Base-by-base conservation (phyloP, 2,888 invertebrate species). In the Tiliacea citrago region DNA sequence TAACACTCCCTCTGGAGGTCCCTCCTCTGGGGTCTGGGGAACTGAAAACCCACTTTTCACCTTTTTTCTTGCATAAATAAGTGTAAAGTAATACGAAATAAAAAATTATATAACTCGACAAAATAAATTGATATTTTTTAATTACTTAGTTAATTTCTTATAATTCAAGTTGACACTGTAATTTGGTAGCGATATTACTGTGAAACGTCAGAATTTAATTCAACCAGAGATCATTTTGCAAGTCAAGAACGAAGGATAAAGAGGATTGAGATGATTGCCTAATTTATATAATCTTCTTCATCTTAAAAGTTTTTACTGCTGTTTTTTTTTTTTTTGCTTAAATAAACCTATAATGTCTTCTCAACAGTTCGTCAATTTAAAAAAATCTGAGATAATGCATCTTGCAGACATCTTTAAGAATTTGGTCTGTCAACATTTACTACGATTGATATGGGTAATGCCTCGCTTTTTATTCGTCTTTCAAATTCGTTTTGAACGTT, bases 371-470 rank as follows among this genome's bases (percentile, higher is more conserved):
- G 7, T 39, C 39, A 39, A 39, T 39, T 39, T 39, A 39, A 39
- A 39, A 39, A 39, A 39, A 39, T 4, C 5, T 35, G 35, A 42
- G 49, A 57, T 12, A n/a, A 75, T 39, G 39, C 29, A 63, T 21
- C n/a, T n/a, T n/a, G n/a, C n/a, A 13, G n/a, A 42, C n/a, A 39
- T 24, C 12, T 1, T 3, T 39, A 16, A 42, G 21, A 58, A 58
- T 49, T 58, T 45, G 8, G 35, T 67, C 51, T 45, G 24, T 67
- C 51, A 51, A 67, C 58, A 57, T 60, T 75, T 60, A 58, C 35
- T 51, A 53, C 21, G 16, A 45, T 77, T 67, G 67, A 77, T 51
- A 35, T 42, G 51, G 77, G 35, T 74, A 55, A 74, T 47, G 24
- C 35, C 8, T 74, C 60, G 18, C 5, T 24, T 24, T 58, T 71